Evolutionary conservation across 2,797 vertebrate genomes (phyloP).

Genomic region (Eulemur coronatus): DNA sequence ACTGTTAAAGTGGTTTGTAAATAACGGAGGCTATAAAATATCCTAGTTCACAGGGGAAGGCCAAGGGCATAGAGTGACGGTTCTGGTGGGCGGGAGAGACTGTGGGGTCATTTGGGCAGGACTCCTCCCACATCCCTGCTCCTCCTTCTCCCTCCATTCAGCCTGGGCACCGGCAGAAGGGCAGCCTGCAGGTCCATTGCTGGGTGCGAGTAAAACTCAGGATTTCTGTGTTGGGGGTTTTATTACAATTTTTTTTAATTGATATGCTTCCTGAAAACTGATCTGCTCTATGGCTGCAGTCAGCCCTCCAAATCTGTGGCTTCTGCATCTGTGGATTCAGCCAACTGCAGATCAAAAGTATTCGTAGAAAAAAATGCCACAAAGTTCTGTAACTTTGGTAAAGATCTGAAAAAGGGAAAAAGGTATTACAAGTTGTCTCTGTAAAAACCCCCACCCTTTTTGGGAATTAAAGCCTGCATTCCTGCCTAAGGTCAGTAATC

Average conservation of each 20-base stretch:
- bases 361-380: neutral
- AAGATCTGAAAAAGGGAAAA: neutral
- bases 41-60: neutral
- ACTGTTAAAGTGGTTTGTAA: neutral
- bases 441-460: neutral
- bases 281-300: neutral
- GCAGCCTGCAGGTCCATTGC: neutral
- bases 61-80: neutral
- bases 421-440: neutral
- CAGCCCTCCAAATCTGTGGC: too few species aligned
- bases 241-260: constrained; percentile 33
- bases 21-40: neutral
- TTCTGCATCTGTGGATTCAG: neutral
- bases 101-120: neutral
- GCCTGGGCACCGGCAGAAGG: neutral
- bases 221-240: neutral
- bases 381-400: neutral
- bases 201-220: neutral
- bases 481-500: too few species aligned
- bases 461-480: neutral
- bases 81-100: neutral
- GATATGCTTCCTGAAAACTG: constrained; percentile 2
- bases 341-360: neutral
- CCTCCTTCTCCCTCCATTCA: neutral
- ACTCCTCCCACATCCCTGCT: too few species aligned